Base-by-base conservation (phyloP, 2,888 invertebrate species). In the Orthosia gracilis region DNA sequence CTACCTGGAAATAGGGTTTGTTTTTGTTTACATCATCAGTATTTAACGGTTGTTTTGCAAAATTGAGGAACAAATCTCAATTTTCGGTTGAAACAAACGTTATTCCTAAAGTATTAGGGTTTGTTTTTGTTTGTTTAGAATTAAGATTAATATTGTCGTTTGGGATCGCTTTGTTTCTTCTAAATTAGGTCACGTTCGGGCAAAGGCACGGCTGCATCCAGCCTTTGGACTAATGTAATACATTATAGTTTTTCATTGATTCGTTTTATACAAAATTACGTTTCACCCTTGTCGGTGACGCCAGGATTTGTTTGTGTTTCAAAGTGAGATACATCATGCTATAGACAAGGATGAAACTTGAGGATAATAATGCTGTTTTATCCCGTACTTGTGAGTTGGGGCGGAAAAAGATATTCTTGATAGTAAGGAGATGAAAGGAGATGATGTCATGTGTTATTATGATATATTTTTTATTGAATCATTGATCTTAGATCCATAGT, bases 131-230 rank as follows among this genome's bases (percentile, higher is more conserved):
- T 80, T 86, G 87, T 76, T 70, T 79, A 67, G 67, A 82, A 86
- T 84, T 79, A 78, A 87, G 83, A 87, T 83, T 82, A 78, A 86
- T 87, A 85, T 88, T 85, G 78, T 80, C 72, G 83, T 80, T 85
- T 74, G 84, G 86, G 90, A 92, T 90, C 91, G 92, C 92, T 94
- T 93, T 94, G 94, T 94, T 94, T 94, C 93, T 90, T 90, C 86
- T 90, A 92, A 94, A 94, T 94, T 94, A 91, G 94, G 94, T 94
- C 94, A 94, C 94, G 94, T 94, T 91, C 88, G 87, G 91, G 88
- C 85, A 87, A 86, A 89, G 86, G 89, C 91, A 87, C 85, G 87
- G 87, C 85, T 90, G 91, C 91, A 91, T 91, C 89, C 90, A 91
- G 88, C 88, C 88, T 89, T 78, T 83, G 85, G 88, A 89, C 90